Percentiles rank a stretch among this genome's conserved stretches.
These are phyloP conservation scores for Gallinago stenura DNA, from an alignment of 2,797 vertebrate species.

Conservation along the genomic window DNA sequence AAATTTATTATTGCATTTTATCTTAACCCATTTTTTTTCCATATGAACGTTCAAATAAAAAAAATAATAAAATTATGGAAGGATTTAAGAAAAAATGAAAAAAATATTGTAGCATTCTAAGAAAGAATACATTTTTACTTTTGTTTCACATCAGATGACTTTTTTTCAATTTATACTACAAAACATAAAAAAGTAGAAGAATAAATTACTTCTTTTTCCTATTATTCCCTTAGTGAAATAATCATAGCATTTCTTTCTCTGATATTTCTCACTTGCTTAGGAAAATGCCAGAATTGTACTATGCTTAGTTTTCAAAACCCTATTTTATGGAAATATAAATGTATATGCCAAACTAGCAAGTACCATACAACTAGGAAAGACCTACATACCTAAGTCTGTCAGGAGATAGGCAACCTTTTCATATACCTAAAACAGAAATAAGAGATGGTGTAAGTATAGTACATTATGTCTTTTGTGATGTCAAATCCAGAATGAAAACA, in stretches of 20 bases:
- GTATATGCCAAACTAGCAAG: not conserved
- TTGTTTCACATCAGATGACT: not conserved
- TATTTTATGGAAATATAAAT: not conserved
- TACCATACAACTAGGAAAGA: not conserved
- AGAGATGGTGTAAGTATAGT: not conserved
- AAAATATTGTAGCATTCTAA: not conserved
- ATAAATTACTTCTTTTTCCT: not conserved
- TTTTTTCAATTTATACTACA: not conserved
- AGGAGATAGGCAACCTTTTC: slow-evolving; percentile 97
- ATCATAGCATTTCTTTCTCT: not conserved
- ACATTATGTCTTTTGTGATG: not conserved
- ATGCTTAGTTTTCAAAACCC: not conserved
- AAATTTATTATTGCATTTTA: not conserved
- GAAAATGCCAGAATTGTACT: not conserved
- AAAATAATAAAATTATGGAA: not conserved
- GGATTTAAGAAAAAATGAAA: not conserved
- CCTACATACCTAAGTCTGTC: slow-evolving; percentile 93
- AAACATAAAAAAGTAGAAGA: not conserved
- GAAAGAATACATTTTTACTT: not conserved
- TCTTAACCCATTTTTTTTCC: not conserved
- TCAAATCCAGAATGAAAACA: not conserved
- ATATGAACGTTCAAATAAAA: not conserved
- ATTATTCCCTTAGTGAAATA: not conserved
- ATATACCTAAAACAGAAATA: slow-evolving; percentile 87
- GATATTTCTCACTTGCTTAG: not conserved